Conservation (phyloP, 2,797 vertebrate genomes). For the Spinus olivaceus region DNA sequence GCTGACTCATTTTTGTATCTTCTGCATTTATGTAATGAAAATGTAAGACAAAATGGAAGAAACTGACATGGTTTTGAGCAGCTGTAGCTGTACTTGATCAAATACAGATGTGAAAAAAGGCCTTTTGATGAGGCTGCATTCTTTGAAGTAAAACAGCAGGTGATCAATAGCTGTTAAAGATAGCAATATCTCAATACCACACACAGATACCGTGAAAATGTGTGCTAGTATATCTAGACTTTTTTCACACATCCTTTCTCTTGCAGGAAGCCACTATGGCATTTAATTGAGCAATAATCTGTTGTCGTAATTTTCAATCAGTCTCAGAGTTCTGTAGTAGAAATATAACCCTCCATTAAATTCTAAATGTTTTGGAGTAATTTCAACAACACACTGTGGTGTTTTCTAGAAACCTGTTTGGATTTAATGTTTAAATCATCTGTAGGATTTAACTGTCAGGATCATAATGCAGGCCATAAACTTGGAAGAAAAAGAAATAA, state of each 20-base stretch:
- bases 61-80: not conserved
- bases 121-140: not conserved
- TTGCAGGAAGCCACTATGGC: not conserved
- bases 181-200: not conserved
- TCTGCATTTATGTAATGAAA: not conserved
- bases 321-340: not conserved
- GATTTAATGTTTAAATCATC: not conserved
- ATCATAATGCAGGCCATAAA: not conserved
- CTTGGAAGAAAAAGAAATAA: not conserved
- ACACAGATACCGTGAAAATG: not conserved
- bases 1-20: not conserved
- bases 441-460: not conserved
- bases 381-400: not conserved
- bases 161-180: constrained; percentile 22
- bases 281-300: not conserved
- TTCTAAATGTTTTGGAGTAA: not conserved
- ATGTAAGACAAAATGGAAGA: not conserved
- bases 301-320: constrained; percentile 14
- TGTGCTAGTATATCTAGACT: not conserved
- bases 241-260: not conserved
- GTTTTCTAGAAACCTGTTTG: not conserved
- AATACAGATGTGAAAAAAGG: not conserved
- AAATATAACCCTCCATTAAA: constrained; percentile 18
- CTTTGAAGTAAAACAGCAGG: constrained; percentile 11
- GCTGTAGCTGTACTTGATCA: not conserved